Evolutionary conservation across 2,113 vertebrate genomes (phyloP).

Genomic region (Australoheros scitulus): DNA sequence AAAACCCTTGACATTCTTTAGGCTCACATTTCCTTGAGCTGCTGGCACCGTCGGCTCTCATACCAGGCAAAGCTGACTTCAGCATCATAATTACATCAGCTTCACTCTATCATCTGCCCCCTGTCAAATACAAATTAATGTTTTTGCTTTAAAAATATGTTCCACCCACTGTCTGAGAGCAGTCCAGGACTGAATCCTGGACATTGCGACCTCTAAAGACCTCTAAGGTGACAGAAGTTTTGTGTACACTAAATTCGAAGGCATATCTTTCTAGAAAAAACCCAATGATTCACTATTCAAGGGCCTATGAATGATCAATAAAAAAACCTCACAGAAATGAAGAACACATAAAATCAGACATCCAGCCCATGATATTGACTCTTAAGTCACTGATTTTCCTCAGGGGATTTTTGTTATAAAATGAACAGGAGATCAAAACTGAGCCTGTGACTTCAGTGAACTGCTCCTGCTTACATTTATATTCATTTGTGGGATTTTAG

Average conservation of each 20-base stretch:
- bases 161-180: background rate
- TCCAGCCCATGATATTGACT: conserved; percentile 5
- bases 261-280: background rate
- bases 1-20: conserved; percentile 66
- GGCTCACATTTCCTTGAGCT: conserved; percentile 48
- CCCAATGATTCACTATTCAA: background rate
- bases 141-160: conserved; percentile 27
- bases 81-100: conserved; percentile 63
- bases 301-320: background rate
- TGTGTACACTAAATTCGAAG: background rate
- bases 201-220: background rate
- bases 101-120: conserved; percentile 30
- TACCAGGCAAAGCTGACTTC: conserved; percentile 32
- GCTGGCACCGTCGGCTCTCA: conserved; percentile 43
- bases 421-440: background rate
- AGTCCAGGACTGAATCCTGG: background rate
- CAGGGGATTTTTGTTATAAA: conserved; percentile 10
- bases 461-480: background rate
- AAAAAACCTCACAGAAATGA: background rate
- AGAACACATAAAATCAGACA: conserved; percentile 11
- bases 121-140: conserved; percentile 34
- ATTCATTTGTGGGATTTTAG: background rate
- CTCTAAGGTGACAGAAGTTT: background rate
- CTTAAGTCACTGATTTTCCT: conserved; percentile 7
- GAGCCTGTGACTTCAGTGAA: background rate